Conservation (phyloP, 2,888 invertebrate species). For the Merodon equestris region DNA sequence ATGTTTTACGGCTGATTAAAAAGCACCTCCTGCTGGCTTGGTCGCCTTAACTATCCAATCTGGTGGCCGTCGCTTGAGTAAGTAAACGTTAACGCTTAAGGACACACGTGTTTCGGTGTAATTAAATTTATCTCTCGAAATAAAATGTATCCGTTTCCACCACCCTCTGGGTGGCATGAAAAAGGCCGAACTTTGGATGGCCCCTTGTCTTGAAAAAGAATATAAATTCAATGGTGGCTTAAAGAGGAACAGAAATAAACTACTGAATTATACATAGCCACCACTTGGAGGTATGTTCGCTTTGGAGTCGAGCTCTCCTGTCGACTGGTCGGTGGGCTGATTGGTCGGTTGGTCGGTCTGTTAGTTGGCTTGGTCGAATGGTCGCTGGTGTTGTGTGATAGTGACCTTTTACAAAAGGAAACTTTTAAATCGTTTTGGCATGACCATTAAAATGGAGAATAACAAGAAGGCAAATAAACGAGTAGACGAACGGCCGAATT, state of each 20-base stretch:
- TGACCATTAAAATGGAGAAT: slow-evolving; percentile 37
- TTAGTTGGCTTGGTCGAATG: too few species aligned
- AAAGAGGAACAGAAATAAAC: slow-evolving; percentile 41
- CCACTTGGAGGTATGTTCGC: slow-evolving; percentile 17
- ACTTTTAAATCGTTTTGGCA: slow-evolving; percentile 46
- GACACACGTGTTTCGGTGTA: slow-evolving; percentile 38
- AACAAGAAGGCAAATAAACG: too few species aligned
- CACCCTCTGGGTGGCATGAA: slow-evolving; percentile 3
- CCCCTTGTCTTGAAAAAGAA: neutral
- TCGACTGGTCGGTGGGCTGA: too few species aligned
- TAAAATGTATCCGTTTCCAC: slow-evolving; percentile 20
- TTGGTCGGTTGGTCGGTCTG: too few species aligned
- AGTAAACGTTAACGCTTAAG: slow-evolving; percentile 33
- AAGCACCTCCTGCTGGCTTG: too few species aligned
- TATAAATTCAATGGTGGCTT: slow-evolving; percentile 42
- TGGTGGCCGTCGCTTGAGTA: slow-evolving; percentile 18
- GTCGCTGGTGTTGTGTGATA: neutral
- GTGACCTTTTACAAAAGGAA: slow-evolving; percentile 36
- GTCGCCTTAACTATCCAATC: neutral
- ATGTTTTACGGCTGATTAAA: neutral
- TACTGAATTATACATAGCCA: slow-evolving; percentile 42
- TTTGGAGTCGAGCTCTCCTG: slow-evolving; percentile 4
- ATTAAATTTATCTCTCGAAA: slow-evolving; percentile 46
- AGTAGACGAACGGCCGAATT: too few species aligned
- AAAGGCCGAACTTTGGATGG: too few species aligned